Base-by-base conservation (phyloP, 2,888 invertebrate species). In the Thumatha senex region DNA sequence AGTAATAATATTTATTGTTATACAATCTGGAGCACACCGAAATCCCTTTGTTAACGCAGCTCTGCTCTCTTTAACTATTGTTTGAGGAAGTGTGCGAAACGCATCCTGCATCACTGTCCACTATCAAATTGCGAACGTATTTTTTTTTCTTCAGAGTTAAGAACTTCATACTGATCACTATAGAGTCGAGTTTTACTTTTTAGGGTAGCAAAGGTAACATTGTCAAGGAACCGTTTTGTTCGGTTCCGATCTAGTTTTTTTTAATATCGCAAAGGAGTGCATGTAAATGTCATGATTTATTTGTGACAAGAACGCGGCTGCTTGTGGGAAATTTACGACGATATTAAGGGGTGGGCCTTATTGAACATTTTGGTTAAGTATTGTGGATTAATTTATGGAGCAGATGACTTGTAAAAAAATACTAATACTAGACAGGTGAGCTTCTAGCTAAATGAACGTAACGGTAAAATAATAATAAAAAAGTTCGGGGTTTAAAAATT, bases 311-410 rank as follows among this genome's bases (percentile, higher is more conserved):
- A 86, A 85, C 73, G 77, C 70, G 74, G 70, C 72, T 67, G 68
- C 71, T 82, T 87, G 86, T 89, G 90, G 88, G 89, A 90, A 88
- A 88, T 90, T 89, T 89, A 89, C 84, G 89, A 85, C 65, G 74
- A 72, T 67, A 74, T 78, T 69, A 68, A 86, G 81, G 87, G 87
- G 86, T 84, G 82, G 82, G 77, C 57, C 52, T 51, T 65, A 70
- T 76, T 74, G 68, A 67, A 65, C 18, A 67, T 62, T 75, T 74
- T 80, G 80, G 82, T 80, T 81, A 73, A 72, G 72, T 77, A 79
- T 79, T 78, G 73, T 75, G 65, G 60, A 70, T 69, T 70, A 65
- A 74, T 70, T 72, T 75, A 76, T 71, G 61, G 49, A 65, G 66
- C 67, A 70, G 69, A 73, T 71, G 70, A 69, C 68, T 67, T 56